Evolutionary conservation across 2,888 invertebrate genomes (phyloP).

Genomic region (Pterostichus madidus): DNA sequence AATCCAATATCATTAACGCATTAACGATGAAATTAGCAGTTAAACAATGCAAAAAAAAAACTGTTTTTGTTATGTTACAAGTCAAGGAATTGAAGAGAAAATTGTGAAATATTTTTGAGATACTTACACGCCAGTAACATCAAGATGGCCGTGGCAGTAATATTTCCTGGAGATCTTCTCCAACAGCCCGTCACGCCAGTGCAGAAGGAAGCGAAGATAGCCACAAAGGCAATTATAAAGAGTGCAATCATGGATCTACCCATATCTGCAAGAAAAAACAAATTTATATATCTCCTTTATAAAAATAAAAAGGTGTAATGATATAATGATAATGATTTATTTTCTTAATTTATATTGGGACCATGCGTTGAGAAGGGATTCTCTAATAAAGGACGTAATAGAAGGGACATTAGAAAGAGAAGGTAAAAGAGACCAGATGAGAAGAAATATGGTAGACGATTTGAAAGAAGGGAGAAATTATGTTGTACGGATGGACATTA

Average conservation of each 20-base stretch:
- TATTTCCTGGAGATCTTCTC: slow-evolving; percentile 95
- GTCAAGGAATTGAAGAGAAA: too few relatives aligned
- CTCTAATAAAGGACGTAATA: too few relatives aligned
- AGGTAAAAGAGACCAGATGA: too few relatives aligned
- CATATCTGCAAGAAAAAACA: slow-evolving; percentile 82
- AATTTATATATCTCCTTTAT: too few relatives aligned
- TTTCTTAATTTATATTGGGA: too few relatives aligned
- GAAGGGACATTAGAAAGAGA: too few relatives aligned
- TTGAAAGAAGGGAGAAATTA: too few relatives aligned
- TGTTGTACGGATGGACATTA: too few relatives aligned
- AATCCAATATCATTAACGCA: background rate
- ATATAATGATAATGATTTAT: too few relatives aligned
- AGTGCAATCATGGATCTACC: slow-evolving; percentile 95
- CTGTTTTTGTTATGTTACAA: background rate
- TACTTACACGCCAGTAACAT: slow-evolving; percentile 92
- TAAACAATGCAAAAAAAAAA: background rate
- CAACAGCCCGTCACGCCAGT: slow-evolving; percentile 98
- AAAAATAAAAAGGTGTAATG: too few relatives aligned
- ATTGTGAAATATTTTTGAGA: background rate
- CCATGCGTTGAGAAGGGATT: too few relatives aligned
- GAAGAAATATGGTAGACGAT: too few relatives aligned
- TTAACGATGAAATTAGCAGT: background rate
- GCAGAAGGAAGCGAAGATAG: slow-evolving; percentile 96
- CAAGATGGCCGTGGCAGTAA: slow-evolving; percentile 94
- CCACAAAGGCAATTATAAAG: slow-evolving; percentile 94